Base-by-base conservation (phyloP, 2,888 invertebrate species). In the Teleiodes luculella region DNA sequence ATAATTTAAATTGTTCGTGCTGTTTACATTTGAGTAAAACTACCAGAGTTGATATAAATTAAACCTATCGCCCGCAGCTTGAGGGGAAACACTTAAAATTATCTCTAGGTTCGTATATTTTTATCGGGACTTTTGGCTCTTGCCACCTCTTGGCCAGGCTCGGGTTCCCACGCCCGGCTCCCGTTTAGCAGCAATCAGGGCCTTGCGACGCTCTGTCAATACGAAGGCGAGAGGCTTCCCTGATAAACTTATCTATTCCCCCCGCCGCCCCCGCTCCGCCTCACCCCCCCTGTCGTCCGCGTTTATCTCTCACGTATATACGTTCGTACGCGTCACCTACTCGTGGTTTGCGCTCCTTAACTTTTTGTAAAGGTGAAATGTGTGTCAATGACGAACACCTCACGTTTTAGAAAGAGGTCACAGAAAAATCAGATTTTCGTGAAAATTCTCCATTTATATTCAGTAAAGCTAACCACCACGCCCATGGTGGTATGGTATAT, bases 131-230 rank as follows among this genome's bases (percentile, higher is more conserved):
- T 74, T 77, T 70, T 74, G 67, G 68, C 76, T 75, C 73, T 76
- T 74, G 76, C 72, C 76, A 67, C 67, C 76, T 75, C 72, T 76
- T 74, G 76, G 71, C 76, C 79, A 73, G 72, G 75, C 76, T 70
- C 77, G 73, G 78, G 77, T 80, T 79, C 80, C 71, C 77, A 80
- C 80, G 78, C 76, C 74, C 71, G 71, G 76, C 82, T 87, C 86
- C 81, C 83, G 83, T 78, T 86, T 78, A 83, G 70, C 81, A 82
- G 83, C 86, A 89, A 88, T 87, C 86, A 87, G 82, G 79, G 78
- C 78, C 80, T 74, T 79, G 81, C 87, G 85, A 81, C 80, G 86
- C 79, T 86, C 83, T 86, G 87, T 88, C 88, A 88, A 88, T 88
- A 88, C 80, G 78, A 77, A 82, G 82, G 80, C 85, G 85, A 87